Base-by-base conservation (phyloP, 2,797 vertebrate genomes). In the Etheostoma nigrum region DNA sequence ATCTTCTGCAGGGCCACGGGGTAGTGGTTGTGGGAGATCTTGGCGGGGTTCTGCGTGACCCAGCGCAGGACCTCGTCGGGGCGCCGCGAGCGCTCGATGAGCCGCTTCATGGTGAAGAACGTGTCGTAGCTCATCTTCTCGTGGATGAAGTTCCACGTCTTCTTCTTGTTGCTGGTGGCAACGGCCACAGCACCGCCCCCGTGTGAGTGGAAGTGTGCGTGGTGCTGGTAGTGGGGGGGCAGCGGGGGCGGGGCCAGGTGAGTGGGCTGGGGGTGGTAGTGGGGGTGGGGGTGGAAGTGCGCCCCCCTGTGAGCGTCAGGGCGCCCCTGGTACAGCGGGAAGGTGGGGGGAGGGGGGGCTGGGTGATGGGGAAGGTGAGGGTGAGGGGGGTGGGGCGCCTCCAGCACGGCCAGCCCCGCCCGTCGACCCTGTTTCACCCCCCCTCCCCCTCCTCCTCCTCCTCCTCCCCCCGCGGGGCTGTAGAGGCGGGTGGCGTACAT, bases 71-170 rank as follows among this genome's bases (percentile, higher is more conserved):
- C 96, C 84, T 98, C 97, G 1, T 97, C 97, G 0, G 96, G 95
- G 0, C 90, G 95, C 61, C 90, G 94, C 0, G 97, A 97, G 65
- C 97, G 96, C 88, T 98, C 97, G 0, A 98, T 96, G 89, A 98
- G 95, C 3, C 96, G 92, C 92, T 97, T 97, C 95, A 98, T 96
- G 75, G 96, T 97, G 86, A 96, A 96, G 89, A 97, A 97, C 0
- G 96, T 97, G 91, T 97, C 96, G 1, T 96, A 97, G 79, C 95
- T 96, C 96, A 96, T 96, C 90, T 96, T 96, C 92, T 97, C 96
- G 0, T 96, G 96, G 86, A 97, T 96, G 86, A 97, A 97, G 91
- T 94, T 96, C 96, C 96, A 97, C 45, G 95, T 96, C 87, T 95
- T 96, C 89, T 96, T 96, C 90, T 93, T 96, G 82, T 85, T 67